phyloP scores from a whole-genome alignment of 2,113 vertebrate genomes.

The Drymodes brunneopygia region DNA sequence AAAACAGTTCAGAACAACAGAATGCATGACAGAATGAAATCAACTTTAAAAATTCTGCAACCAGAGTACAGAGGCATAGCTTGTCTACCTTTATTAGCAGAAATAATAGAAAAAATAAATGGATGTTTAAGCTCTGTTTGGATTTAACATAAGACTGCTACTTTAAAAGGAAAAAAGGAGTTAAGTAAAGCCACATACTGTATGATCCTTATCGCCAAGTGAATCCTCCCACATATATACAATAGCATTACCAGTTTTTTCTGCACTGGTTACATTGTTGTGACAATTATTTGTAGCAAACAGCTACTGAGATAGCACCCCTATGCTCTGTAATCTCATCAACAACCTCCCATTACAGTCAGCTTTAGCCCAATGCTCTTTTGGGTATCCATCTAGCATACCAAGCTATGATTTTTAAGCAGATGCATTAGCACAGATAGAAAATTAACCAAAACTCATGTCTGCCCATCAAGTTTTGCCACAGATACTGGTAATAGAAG shows the following conservation, averaged over 20 bases:
- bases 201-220: neutral
- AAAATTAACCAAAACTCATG: neutral
- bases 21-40: neutral
- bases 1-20: neutral
- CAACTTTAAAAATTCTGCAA: neutral
- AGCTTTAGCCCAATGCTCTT: neutral
- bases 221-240: neutral
- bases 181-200: neutral
- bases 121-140: neutral
- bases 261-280: neutral
- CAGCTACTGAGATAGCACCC: constrained; percentile 3
- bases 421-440: neutral
- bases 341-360: neutral
- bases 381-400: neutral
- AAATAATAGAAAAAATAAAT: neutral
- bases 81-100: neutral
- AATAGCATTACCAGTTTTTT: neutral
- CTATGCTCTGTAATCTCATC: neutral
- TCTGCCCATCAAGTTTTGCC: neutral
- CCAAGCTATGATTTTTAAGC: neutral
- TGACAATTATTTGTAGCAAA: constrained; percentile 13
- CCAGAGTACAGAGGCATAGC: neutral
- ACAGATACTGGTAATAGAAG: neutral
- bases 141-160: neutral
- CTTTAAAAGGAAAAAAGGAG: neutral